Percentiles rank a stretch among this genome's conserved stretches.
Conservation (phyloP, 1,140 invertebrate genomes). For the Aphidius gifuensis region DNA sequence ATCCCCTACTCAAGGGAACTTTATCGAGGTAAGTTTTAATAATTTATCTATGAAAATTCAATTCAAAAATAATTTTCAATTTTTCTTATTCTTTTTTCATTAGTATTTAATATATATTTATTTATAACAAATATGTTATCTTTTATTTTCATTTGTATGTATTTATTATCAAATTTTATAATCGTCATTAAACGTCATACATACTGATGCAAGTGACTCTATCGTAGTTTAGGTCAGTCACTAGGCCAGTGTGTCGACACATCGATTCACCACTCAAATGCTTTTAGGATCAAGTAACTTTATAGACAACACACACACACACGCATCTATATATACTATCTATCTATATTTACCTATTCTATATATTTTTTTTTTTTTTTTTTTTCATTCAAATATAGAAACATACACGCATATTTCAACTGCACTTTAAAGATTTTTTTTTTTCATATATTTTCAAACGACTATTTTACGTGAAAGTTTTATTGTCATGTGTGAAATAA, state of each 20-base stretch:
- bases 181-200: neutral
- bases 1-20: conserved; percentile 56
- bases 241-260: conserved; percentile 31
- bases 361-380: neutral
- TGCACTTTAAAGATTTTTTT: too few relatives aligned
- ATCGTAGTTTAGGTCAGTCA: conserved; percentile 24
- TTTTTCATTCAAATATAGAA: neutral
- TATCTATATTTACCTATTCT: neutral
- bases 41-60: neutral
- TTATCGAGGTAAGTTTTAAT: conserved; percentile 50
- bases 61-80: neutral
- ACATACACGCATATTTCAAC: too few relatives aligned
- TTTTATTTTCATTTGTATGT: neutral
- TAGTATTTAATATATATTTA: neutral
- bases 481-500: too few relatives aligned
- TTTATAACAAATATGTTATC: neutral
- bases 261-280: conserved; percentile 19
- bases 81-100: conserved; percentile 5
- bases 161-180: too few relatives aligned
- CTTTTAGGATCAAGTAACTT: conserved; percentile 24
- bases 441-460: too few relatives aligned
- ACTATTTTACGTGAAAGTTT: too few relatives aligned
- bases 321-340: too few relatives aligned
- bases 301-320: neutral
- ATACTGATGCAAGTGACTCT: conserved; percentile 9